These are phyloP conservation scores for Muricea muricata DNA, from an alignment of 92 coral and sea anemone species.

Conservation along the genomic window DNA sequence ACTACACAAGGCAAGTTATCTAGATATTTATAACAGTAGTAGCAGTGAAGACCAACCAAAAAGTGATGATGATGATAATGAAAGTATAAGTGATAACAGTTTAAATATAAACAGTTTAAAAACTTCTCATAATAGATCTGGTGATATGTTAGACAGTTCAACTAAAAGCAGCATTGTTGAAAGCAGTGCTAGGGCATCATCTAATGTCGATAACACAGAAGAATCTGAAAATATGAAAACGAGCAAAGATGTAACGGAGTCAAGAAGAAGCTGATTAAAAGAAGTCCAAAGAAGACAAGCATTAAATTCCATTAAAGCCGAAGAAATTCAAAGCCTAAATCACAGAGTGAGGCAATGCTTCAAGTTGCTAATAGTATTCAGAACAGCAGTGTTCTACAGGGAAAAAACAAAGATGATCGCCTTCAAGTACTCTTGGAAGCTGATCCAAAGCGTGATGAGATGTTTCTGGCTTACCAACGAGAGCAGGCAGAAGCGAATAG, in stretches of 20 bases:
- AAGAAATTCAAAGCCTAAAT: constrained; percentile 16
- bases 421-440: constrained; percentile 45
- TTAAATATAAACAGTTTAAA: neutral
- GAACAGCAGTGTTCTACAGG: constrained; percentile 39
- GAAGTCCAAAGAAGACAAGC: constrained; percentile 42
- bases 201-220: neutral
- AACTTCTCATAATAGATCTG: neutral
- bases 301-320: constrained; percentile 41
- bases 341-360: constrained; percentile 60
- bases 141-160: neutral
- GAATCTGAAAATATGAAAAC: constrained; percentile 1
- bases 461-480: constrained; percentile 50
- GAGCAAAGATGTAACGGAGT: too few species aligned
- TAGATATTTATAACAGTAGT: constrained; percentile 6
- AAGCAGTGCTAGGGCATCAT: neutral
- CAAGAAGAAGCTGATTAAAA: neutral
- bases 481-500: constrained; percentile 53
- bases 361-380: constrained; percentile 64
- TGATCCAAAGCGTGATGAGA: constrained; percentile 49
- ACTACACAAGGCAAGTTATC: constrained; percentile 73
- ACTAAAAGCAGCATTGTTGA: neutral
- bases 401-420: constrained; percentile 48
- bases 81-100: neutral
- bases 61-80: neutral
- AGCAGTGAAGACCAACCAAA: neutral